Evolutionary conservation across 2,113 vertebrate species (phyloP).

Genomic region (Pelmatolapia mariae): DNA sequence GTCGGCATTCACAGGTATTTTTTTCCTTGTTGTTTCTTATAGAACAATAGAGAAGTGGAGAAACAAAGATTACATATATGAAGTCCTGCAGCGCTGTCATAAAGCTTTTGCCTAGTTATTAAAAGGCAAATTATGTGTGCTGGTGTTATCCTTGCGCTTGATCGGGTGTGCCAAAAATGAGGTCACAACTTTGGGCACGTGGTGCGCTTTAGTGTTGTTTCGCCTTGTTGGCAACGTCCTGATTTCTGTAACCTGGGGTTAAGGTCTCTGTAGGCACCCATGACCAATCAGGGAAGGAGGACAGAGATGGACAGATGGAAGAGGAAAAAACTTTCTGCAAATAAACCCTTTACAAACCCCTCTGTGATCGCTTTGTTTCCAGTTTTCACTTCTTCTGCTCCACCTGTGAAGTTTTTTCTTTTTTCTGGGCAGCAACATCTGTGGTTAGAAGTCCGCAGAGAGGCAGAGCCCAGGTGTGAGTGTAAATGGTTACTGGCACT

Average conservation of each 20-base stretch:
- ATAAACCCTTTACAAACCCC: not conserved
- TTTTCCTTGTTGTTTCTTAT: not conserved
- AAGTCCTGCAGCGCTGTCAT: not conserved
- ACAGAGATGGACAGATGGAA: not conserved
- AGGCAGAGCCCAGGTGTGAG: not conserved
- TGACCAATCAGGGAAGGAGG: not conserved
- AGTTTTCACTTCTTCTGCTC: not conserved
- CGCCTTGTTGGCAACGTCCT: not conserved
- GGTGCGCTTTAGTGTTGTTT: not conserved
- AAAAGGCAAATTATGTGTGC: not conserved
- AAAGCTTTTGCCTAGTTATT: not conserved
- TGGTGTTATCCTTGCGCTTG: not conserved
- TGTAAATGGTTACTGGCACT: not conserved
- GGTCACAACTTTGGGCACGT: fast-evolving
- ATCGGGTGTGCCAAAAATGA: not conserved
- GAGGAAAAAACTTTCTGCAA: not conserved
- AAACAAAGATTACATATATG: not conserved
- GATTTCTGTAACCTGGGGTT: not conserved
- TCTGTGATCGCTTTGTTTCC: not conserved
- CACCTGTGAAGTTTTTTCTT: not conserved
- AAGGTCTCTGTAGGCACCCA: not conserved
- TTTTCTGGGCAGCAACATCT: not conserved
- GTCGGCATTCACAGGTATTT: not conserved
- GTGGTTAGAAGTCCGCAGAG: not conserved
- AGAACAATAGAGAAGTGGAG: not conserved